A percentile compares a stretch with the other conserved stretches of the same genome.
Evolutionary conservation across 2,888 invertebrate genomes (phyloP).

Genomic region (Leptura quadrifasciata): DNA sequence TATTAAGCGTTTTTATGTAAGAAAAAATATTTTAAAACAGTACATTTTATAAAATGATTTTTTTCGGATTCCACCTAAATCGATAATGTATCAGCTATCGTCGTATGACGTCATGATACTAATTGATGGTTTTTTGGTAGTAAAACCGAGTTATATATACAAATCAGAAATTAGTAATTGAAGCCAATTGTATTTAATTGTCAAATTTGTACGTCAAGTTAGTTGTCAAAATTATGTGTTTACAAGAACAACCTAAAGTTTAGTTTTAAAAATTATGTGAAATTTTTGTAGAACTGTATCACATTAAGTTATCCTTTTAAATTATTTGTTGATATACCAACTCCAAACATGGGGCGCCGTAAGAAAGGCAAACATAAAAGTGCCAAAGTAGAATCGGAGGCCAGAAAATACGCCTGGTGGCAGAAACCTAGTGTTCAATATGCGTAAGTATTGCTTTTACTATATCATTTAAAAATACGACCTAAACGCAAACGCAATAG

Average conservation of each 20-base stretch:
- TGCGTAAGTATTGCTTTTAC: conserved; percentile 64
- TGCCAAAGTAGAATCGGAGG: background rate
- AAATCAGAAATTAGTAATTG: too few species aligned
- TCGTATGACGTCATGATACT: too few species aligned
- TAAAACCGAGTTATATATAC: too few species aligned
- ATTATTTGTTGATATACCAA: background rate
- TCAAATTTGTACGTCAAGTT: background rate
- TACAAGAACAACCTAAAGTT: background rate
- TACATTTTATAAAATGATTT: too few species aligned
- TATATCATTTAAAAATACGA: background rate
- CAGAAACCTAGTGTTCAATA: conserved; percentile 67
- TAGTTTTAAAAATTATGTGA: conserved; percentile 16
- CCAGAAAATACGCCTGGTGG: conserved; percentile 64
- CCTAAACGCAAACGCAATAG: too few species aligned
- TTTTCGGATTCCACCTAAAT: too few species aligned
- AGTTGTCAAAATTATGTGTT: conserved; percentile 11
- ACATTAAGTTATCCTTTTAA: conserved; percentile 24
- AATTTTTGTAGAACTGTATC: conserved; percentile 27
- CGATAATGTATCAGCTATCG: too few species aligned
- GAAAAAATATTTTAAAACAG: too few species aligned
- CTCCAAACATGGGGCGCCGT: conserved; percentile 14
- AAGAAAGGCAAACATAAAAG: background rate
- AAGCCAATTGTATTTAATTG: too few species aligned
- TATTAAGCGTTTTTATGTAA: too few species aligned
- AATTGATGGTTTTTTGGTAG: too few species aligned